Evolutionary conservation across 2,888 invertebrate genomes (phyloP), one percentile per base, ranked within the genome.

Genomic region (Conchocele bisecta): DNA sequence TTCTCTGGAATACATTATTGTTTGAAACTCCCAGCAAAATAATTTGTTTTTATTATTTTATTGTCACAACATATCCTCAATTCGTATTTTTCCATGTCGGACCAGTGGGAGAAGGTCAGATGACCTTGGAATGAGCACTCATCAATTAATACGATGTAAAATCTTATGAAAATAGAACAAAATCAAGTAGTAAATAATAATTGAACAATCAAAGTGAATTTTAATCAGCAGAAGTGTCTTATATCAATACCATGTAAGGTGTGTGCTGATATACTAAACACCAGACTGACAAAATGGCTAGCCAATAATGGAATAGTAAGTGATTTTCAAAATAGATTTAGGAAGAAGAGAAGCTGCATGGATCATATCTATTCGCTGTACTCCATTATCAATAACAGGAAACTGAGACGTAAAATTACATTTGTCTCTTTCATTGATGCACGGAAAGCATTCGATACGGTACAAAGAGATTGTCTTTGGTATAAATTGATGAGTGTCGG

Each of bases 251-350:
- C 46, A n/a, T 63, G 37, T n/a, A 63, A 63, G 22, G 15, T 63
- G 7, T 63, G 56, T 28, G 20, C 44, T 7, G 26, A 56, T 33
- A 37, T 69, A 20, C 46, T 69, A 17, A 69, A 69, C 35, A 22
- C 11, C 5, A 13, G 57, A 3, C 17, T 69, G 3, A 39, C 20
- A 1, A 4, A 26, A 11, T 69, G 69, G 69, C 26, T 56, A 13
- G 60, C 53, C 31, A 7, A 1, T 20, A 63, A 69, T 33, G 42
- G 51, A 13, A 31, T 57, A 13, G 29, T 61, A 13, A n/a, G 7
- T 28, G 72, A 72, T 37, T 56, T 48, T 17, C 72, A 72, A 37
- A 72, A 72, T 22, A 63, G 72, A 1, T 72, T 72, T 44, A 48
- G 63, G 22, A 57, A 42, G 20, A 35, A 56, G 13, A 51, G 60